Percentiles rank a stretch among this genome's conserved stretches.
These are phyloP conservation scores for Euplexia lucipara DNA, from an alignment of 2,888 invertebrate genomes.

Conservation along the genomic window DNA sequence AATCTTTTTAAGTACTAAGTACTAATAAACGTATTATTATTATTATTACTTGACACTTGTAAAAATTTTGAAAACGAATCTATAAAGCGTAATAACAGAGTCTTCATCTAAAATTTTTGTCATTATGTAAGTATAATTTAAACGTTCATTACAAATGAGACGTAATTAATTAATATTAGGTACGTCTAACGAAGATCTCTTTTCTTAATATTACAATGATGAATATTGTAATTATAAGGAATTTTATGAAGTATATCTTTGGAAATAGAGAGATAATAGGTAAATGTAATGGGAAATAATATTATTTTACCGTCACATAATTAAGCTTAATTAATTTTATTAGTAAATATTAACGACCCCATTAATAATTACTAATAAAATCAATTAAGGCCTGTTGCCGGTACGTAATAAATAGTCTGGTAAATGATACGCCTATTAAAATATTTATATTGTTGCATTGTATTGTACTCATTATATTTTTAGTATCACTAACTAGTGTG, in stretches of 20 bases:
- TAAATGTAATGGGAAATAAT: background rate
- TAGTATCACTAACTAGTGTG: no score
- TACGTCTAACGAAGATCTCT: conserved; percentile 24
- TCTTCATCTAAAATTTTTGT: background rate
- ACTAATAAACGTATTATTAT: no score
- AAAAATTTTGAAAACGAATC: background rate
- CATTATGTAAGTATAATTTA: background rate
- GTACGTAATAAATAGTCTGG: conserved; percentile 2
- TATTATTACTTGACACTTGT: no score
- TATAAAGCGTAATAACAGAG: conserved; percentile 1
- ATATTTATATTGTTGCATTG: background rate
- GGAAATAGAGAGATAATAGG: background rate
- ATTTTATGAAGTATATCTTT: no score
- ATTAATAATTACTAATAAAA: conserved; percentile 25
- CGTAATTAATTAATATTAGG: conserved; percentile 14
- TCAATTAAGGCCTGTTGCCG: conserved; percentile 19
- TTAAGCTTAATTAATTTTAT: background rate
- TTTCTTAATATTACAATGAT: conserved; percentile 14
- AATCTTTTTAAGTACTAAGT: no score
- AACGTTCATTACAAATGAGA: conserved; percentile 10
- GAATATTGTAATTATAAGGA: no score
- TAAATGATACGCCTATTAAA: conserved; percentile 5
- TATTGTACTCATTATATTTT: background rate
- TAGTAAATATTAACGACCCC: no score
- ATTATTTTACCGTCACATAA: background rate